Base-by-base conservation (phyloP, 2,797 vertebrate species). In the Crax fasciolata region DNA sequence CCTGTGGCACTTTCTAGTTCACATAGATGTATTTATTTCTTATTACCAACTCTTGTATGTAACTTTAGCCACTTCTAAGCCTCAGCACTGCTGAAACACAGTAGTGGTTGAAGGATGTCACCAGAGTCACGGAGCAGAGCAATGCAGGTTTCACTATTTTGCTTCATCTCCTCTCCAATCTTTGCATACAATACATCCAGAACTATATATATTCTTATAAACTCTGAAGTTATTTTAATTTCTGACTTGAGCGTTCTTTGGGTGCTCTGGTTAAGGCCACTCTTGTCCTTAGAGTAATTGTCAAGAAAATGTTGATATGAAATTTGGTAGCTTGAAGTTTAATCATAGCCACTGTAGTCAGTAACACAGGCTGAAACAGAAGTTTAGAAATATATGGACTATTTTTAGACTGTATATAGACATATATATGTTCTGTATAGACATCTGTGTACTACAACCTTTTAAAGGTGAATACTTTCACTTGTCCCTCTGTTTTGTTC, bases 21-120 rank as follows among this genome's bases (percentile, higher is more conserved):
- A 20, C 8, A 4, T 16, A 55, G n/a, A 23, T 3, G 59, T 12
- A 51, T 32, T 19, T 27, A 28, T 52, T 44, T 65, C 66, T 2
- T 66, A 15, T 21, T 27, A 4, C 0, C n/a, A 6, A 9, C 7
- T 62, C 9, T 3, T 28, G 4, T 7, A 43, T 9, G 9, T 39
- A 10, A 49, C 52, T 65, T 58, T 58, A 17, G 8, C 3, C 13
- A 12, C 21, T 61, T 44, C 11, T 66, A 20, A 6, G 1, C 17
- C 21, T 65, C 25, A 71, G 23, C 17, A 35, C 6, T 2, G 1
- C 8, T 51, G 6, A 72, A 91, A 72, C 38, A 23, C 18, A 24
- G 6, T 4, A 6, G 4, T 0, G 2, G 5, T 25, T n/a, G 35
- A 65, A 11, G 8, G 1, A 5, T 1, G 16, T 35, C 5, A 19